Conservation (phyloP, 2,888 invertebrate genomes). For the Mimumesa dahlbomi region DNA sequence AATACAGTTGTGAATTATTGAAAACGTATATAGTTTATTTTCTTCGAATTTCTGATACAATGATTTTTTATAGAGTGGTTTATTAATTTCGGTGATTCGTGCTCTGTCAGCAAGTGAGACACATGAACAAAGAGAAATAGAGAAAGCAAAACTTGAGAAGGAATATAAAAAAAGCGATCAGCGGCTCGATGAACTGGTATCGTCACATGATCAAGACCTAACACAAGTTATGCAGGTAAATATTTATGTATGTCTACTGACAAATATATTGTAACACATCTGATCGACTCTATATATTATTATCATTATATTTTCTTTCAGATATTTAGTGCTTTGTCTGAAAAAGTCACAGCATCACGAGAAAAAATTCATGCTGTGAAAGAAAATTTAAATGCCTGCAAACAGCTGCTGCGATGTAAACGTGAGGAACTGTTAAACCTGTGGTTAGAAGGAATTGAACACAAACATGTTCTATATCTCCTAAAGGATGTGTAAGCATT, state of each 20-base stretch:
- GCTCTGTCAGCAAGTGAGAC: conserved; percentile 96
- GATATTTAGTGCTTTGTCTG: conserved; percentile 89
- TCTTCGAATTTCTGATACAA: conserved; percentile 1
- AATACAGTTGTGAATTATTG: neutral
- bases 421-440: conserved; percentile 95
- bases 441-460: conserved; percentile 98
- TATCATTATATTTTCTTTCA: conserved; percentile 75
- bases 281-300: too few species aligned
- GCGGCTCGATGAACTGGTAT: conserved; percentile 92
- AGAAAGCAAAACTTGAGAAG: conserved; percentile 95
- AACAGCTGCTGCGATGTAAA: conserved; percentile 92
- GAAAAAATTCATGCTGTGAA: conserved; percentile 89
- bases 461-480: conserved; percentile 93
- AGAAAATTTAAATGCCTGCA: conserved; percentile 91
- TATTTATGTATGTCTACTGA: too few species aligned
- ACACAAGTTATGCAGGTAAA: conserved; percentile 88
- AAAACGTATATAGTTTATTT: neutral
- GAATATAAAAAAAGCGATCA: conserved; percentile 96
- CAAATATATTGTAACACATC: too few species aligned
- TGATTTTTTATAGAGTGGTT: conserved; percentile 85
- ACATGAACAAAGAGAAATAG: conserved; percentile 94
- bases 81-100: conserved; percentile 96
- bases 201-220: conserved; percentile 92
- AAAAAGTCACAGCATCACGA: conserved; percentile 88
- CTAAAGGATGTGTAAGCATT: conserved; percentile 91